These are phyloP conservation scores for Tenthredo livida DNA, from an alignment of 2,888 invertebrate genomes.

Conservation along the genomic window DNA sequence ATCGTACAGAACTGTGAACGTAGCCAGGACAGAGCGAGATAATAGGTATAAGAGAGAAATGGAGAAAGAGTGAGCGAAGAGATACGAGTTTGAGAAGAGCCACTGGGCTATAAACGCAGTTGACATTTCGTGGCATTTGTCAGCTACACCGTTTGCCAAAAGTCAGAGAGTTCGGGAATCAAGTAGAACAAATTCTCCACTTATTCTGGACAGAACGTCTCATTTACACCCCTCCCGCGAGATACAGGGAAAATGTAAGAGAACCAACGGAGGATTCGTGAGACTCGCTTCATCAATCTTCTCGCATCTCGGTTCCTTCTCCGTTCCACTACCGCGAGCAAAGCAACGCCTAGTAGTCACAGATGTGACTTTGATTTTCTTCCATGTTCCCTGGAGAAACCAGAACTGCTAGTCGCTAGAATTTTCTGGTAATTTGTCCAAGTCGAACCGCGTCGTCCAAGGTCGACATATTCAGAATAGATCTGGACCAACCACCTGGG, in stretches of 20 bases:
- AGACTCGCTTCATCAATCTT: constrained; percentile 75
- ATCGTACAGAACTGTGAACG: constrained; percentile 31
- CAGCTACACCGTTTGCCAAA: constrained; percentile 20
- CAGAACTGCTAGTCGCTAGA: constrained; percentile 66
- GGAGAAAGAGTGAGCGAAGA: not conserved
- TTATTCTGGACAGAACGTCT: constrained; percentile 36
- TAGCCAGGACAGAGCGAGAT: constrained; percentile 10
- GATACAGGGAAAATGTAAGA: not conserved
- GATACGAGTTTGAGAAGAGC: constrained; percentile 7
- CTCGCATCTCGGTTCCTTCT: constrained; percentile 50
- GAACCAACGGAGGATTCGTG: constrained; percentile 15
- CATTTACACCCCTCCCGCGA: constrained; percentile 38
- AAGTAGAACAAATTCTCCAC: constrained; percentile 41
- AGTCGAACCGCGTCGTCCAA: constrained; percentile 57
- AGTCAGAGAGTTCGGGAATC: not conserved
- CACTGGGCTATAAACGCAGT: constrained; percentile 8
- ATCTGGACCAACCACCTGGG: constrained; percentile 66
- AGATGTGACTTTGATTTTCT: constrained; percentile 78
- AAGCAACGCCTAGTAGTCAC: constrained; percentile 72
- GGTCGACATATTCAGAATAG: constrained; percentile 61
- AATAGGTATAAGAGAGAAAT: not conserved
- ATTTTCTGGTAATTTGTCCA: constrained; percentile 71
- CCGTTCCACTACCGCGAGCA: constrained; percentile 63
- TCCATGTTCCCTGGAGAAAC: constrained; percentile 73
- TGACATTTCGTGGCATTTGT: constrained; percentile 42